Conservation (phyloP, 2,113 vertebrate genomes). For the Anoplopoma fimbria region DNA sequence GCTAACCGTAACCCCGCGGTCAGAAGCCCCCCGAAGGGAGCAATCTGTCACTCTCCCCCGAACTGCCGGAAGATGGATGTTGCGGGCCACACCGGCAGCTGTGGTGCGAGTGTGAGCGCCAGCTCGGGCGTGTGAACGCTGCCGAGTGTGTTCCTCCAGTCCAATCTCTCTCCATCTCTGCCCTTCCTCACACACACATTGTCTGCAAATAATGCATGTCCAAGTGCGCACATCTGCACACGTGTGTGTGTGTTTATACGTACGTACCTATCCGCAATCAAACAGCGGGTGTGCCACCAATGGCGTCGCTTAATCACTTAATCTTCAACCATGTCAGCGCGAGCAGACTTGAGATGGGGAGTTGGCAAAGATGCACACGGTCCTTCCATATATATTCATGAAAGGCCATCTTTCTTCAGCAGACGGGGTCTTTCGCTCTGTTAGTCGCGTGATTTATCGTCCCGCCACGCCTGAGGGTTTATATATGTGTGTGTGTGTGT, state of each 20-base stretch:
- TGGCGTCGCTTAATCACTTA: slow-evolving; percentile 39
- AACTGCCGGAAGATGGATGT: slow-evolving; percentile 69
- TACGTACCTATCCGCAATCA: neutral
- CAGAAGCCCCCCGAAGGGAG: slow-evolving; percentile 29
- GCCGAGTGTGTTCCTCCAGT: too few species aligned
- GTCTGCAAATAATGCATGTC: slow-evolving; percentile 34
- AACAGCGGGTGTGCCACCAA: slow-evolving; percentile 30
- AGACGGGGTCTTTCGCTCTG: slow-evolving; percentile 52
- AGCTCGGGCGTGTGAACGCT: slow-evolving; percentile 41
- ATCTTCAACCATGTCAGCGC: slow-evolving; percentile 52
- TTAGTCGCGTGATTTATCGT: slow-evolving; percentile 68
- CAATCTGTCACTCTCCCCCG: slow-evolving; percentile 56
- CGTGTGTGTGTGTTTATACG: slow-evolving; percentile 19
- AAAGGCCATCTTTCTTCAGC: slow-evolving; percentile 59
- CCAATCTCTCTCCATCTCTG: neutral
- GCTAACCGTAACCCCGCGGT: slow-evolving; percentile 45
- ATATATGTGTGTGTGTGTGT: slow-evolving; percentile 25
- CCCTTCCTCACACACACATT: neutral
- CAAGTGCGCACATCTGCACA: slow-evolving; percentile 2
- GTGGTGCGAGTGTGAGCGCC: slow-evolving; percentile 29
- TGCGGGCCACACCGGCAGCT: slow-evolving; percentile 61
- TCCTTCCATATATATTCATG: slow-evolving; percentile 72
- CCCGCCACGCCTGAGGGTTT: slow-evolving; percentile 55
- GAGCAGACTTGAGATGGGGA: slow-evolving; percentile 34
- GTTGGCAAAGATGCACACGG: slow-evolving; percentile 43